Evolutionary conservation across 2,113 vertebrate species (phyloP), one percentile per base, ranked within the genome.

Genomic region (Myodes glareolus): DNA sequence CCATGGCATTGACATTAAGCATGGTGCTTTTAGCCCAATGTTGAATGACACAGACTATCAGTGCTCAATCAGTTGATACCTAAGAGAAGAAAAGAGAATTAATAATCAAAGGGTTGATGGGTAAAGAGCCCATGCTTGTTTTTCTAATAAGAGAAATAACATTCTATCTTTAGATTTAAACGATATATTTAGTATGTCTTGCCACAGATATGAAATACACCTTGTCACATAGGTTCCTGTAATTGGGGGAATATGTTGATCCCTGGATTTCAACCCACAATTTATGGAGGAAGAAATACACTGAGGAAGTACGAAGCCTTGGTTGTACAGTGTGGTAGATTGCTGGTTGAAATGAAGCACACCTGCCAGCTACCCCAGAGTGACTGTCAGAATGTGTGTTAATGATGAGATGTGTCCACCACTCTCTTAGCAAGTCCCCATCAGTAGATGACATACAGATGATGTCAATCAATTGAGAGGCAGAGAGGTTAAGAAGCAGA

Each of bases 111-210:
- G 78, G 78, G 19, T 61, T 61, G 13, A 33, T 63, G 14, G 19
- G 13, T n/a, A 90, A 42, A 85, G 14, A 72, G 36, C 7, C 13
- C 33, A 52, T 14, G 7, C 9, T 72, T 29, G 3, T 17, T 17
- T 39, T 7, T 87, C 50, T 50, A 70, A 52, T 36, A 68, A 55
- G 68, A 84, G n/a, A 85, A n/a, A 45, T 58, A 19, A 36, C 52
- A 42, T 88, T 47, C 61, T 31, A 86, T 78, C 25, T 33, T 88
- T 39, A 93, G 73, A 68, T 63, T 14, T 50, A 82, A 89, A 91
- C 39, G 25, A 55, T 16, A 27, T 72, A 50, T 52, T 75, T 61
- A 31, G 7, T 42, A 75, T 45, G 2, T 14, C 55, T 75, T 45
- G 45, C 17, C 17, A 88, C 33, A 72, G 25, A 55, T 39, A 19